phyloP scores from a whole-genome alignment of 2,797 vertebrate genomes.

The Lithobates pipiens region DNA sequence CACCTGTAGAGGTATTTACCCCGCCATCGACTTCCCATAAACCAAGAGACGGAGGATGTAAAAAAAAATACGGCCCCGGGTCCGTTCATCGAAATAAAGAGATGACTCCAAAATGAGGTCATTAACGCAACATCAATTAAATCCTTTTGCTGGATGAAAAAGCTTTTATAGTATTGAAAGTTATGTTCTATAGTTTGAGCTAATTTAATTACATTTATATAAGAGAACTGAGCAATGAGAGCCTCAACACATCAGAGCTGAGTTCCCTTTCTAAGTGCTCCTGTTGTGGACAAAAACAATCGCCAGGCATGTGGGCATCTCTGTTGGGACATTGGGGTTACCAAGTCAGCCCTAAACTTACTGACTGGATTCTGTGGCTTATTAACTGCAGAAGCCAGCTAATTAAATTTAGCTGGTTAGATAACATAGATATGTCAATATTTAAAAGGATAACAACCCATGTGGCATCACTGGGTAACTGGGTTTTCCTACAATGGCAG shows the following conservation, averaged over 20 bases:
- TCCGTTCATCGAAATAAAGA: neutral
- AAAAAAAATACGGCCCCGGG: neutral
- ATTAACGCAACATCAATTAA: slow-evolving; percentile 1
- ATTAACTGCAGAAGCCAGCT: too few species aligned
- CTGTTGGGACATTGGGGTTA: too few species aligned
- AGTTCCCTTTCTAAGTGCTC: too few species aligned
- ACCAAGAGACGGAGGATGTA: neutral
- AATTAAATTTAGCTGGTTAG: neutral
- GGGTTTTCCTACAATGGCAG: too few species aligned
- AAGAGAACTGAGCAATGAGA: neutral
- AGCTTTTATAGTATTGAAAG: neutral
- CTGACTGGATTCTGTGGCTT: too few species aligned
- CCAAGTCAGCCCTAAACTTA: too few species aligned
- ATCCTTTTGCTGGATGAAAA: neutral
- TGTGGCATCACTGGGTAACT: neutral
- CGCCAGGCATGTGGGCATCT: too few species aligned
- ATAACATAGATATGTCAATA: neutral
- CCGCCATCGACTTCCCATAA: slow-evolving; percentile 33
- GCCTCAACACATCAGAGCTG: too few species aligned
- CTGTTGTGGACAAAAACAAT: too few species aligned
- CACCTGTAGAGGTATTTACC: slow-evolving; percentile 44
- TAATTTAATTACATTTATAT: neutral
- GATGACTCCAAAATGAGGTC: neutral
- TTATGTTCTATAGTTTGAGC: neutral
- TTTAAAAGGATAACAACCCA: neutral